Conservation (phyloP, 2,888 invertebrate genomes). For the Ferrisia virgata region DNA sequence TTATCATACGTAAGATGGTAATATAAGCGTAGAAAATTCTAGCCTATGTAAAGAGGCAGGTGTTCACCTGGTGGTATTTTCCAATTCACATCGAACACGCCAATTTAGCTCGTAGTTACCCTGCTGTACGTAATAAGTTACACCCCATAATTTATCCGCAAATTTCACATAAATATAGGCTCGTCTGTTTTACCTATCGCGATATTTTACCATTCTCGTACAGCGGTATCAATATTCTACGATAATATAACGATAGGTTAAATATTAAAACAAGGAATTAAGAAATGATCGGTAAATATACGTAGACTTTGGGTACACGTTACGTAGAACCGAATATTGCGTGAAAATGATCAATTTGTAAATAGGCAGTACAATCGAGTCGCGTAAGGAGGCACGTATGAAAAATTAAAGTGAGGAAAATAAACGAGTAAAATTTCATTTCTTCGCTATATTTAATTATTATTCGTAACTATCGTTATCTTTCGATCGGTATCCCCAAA, state of each 20-base stretch:
- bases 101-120: neutral
- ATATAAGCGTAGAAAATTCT: neutral
- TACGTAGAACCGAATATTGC: neutral
- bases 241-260: neutral
- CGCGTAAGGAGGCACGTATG: too few species aligned
- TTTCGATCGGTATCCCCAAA: neutral
- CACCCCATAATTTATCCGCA: neutral
- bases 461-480: neutral
- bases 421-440: neutral
- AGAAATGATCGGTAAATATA: neutral
- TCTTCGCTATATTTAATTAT: neutral
- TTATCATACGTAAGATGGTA: neutral
- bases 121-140: too few species aligned
- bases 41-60: neutral
- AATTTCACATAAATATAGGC: neutral
- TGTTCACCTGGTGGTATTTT: neutral
- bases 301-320: neutral
- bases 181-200: neutral
- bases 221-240: neutral
- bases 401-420: too few species aligned
- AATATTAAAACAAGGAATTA: neutral
- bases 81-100: neutral
- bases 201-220: neutral
- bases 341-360: neutral
- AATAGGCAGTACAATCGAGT: too few species aligned